Evolutionary conservation across 2,113 vertebrate genomes (phyloP).

Genomic region (Euleptes europaea): DNA sequence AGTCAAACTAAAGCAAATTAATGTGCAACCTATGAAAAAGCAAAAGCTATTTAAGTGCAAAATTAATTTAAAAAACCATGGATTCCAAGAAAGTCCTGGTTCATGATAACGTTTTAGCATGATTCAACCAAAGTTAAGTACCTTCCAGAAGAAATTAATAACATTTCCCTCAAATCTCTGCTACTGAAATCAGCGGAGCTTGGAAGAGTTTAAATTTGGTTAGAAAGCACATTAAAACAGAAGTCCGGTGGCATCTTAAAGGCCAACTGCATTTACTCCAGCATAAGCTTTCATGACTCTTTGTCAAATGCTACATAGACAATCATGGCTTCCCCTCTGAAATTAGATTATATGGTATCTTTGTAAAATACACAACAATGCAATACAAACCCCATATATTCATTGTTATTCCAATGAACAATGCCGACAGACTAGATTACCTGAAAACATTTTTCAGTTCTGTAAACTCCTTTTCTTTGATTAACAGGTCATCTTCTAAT

Average conservation of each 20-base stretch:
- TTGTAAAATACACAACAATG: neutral
- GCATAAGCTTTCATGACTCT: too few species aligned
- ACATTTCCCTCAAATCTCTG: neutral
- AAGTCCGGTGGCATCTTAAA: too few species aligned
- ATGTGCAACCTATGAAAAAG: neutral
- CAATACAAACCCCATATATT: neutral
- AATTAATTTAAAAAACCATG: neutral
- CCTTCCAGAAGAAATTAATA: neutral
- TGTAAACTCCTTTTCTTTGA: constrained; percentile 84
- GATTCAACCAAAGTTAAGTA: neutral
- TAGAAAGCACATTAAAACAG: too few species aligned
- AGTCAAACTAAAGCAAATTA: neutral
- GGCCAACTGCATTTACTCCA: too few species aligned
- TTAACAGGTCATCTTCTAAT: constrained; percentile 86
- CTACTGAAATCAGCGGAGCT: neutral
- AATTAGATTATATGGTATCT: too few species aligned
- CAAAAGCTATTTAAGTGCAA: neutral
- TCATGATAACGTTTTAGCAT: neutral
- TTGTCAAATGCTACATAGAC: too few species aligned
- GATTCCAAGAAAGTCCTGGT: neutral
- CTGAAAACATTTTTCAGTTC: constrained; percentile 89
- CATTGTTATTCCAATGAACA: neutral
- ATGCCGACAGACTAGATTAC: constrained; percentile 62
- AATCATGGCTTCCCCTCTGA: too few species aligned
- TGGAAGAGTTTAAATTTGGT: too few species aligned